Evolutionary conservation across 2,888 invertebrate genomes (phyloP).

Genomic region (Callimorpha dominula): DNA sequence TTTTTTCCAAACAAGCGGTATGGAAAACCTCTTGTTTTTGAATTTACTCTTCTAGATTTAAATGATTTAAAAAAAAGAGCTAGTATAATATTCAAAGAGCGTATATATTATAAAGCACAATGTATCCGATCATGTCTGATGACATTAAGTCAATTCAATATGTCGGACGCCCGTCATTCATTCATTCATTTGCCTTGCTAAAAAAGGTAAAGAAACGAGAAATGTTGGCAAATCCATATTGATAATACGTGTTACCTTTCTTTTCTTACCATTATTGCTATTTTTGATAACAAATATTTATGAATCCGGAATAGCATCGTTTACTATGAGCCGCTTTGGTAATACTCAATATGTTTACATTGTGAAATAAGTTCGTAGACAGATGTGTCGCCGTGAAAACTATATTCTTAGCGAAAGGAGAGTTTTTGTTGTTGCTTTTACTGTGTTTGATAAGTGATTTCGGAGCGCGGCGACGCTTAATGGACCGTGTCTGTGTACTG

Average conservation of each 20-base stretch:
- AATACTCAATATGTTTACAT: slow-evolving; percentile 79
- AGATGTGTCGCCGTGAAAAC: slow-evolving; percentile 68
- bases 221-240: slow-evolving; percentile 82
- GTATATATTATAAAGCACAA: neutral
- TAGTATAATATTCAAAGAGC: neutral
- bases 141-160: slow-evolving; percentile 51
- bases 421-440: slow-evolving; percentile 69
- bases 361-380: slow-evolving; percentile 69
- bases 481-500: slow-evolving; percentile 71
- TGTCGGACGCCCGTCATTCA: slow-evolving; percentile 67
- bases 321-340: slow-evolving; percentile 55
- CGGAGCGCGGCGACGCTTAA: slow-evolving; percentile 60
- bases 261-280: slow-evolving; percentile 58
- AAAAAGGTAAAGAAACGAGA: slow-evolving; percentile 78
- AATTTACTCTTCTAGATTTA: too few species aligned
- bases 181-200: slow-evolving; percentile 77
- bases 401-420: slow-evolving; percentile 73
- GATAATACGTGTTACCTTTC: slow-evolving; percentile 78
- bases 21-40: too few species aligned
- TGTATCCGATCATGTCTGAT: slow-evolving; percentile 17
- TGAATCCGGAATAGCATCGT: slow-evolving; percentile 53
- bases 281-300: slow-evolving; percentile 48
- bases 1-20: too few species aligned
- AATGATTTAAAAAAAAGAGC: neutral
- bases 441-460: slow-evolving; percentile 62